Base-by-base conservation (phyloP, 2,113 vertebrate genomes). In the Arenaria interpres region DNA sequence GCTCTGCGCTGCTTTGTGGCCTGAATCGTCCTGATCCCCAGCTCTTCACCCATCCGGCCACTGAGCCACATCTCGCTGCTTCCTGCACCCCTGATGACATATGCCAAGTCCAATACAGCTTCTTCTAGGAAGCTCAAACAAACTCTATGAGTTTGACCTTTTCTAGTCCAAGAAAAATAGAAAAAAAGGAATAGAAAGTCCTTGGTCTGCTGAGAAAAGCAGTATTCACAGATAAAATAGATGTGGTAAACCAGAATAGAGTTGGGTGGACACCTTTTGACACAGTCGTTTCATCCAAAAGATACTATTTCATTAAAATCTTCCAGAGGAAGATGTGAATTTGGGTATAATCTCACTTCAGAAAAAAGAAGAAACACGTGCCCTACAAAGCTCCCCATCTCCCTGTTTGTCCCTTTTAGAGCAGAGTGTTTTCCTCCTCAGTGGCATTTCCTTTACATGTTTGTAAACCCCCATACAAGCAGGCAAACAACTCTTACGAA, bases 401-500 rank as follows among this genome's bases (percentile, higher is more conserved):
- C 22, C 45, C 41, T 41, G 4, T 60, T 66, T 51, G 41, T 41
- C 14, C 35, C 35, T 81, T 57, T 28, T 14, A 22, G 25, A 59
- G 22, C 32, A 62, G 20, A 30, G 16, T 15, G 9, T 57, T 78
- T 78, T 19, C 57, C 30, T 48, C 48, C 41, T 39, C 1, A 3
- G 39, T 28, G 66, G 12, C 57, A 20, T 71, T n/a, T 23, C 41
- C 30, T 16, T 9, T 33, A 15, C 4, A 23, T 54, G 48, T 35
- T 35, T 35, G 15, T 50, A 50, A 56, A 35, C 14, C 17, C 54
- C 25, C 9, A 46, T 18, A 37, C 19, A 11, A 33, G 62, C 2
- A 13, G 23, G 48, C 22, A 46, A 48, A 63, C 35, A 7, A 2
- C 4, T 27, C 14, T 21, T 4, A 86, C 0, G 2, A 27, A 1